Percentiles rank a stretch among this genome's conserved stretches.
These are phyloP conservation scores for Crioceris asparagi DNA, from an alignment of 2,888 invertebrate species.

Conservation along the genomic window DNA sequence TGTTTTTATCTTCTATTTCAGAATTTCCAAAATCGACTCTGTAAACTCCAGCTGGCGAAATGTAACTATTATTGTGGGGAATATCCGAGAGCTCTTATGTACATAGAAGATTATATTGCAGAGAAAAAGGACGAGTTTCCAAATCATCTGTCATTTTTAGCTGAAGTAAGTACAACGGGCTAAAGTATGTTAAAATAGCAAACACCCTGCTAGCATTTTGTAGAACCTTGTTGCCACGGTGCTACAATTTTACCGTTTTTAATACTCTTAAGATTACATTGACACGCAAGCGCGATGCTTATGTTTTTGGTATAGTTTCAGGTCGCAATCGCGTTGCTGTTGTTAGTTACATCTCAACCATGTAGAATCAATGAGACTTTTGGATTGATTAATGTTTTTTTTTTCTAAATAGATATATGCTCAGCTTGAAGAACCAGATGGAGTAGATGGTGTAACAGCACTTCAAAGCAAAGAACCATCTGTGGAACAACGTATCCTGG, in stretches of 20 bases:
- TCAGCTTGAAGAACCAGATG: constrained; percentile 81
- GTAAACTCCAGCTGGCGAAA: constrained; percentile 56
- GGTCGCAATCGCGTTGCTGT: no score
- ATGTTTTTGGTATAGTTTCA: no score
- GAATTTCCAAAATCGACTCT: constrained; percentile 32
- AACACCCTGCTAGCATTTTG: no score
- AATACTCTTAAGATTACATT: no score
- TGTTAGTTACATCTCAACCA: no score
- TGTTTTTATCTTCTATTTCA: constrained; percentile 4
- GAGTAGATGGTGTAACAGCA: constrained; percentile 70
- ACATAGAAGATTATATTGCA: constrained; percentile 61
- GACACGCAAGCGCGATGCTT: no score
- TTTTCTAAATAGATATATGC: constrained; percentile 67
- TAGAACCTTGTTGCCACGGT: no score
- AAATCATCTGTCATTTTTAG: constrained; percentile 52
- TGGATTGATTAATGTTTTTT: constrained; percentile 2
- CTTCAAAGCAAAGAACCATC: constrained; percentile 67
- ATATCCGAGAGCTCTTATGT: constrained; percentile 62
- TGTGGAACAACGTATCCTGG: constrained; percentile 70
- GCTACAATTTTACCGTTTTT: no score
- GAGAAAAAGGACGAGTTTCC: constrained; percentile 44
- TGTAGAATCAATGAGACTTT: no score
- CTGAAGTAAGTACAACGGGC: constrained; percentile 36
- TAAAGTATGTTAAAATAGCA: no score
- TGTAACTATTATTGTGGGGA: constrained; percentile 68